These are phyloP conservation scores for Paralichthys olivaceus DNA, from an alignment of 2,113 vertebrate genomes.

Conservation along the genomic window DNA sequence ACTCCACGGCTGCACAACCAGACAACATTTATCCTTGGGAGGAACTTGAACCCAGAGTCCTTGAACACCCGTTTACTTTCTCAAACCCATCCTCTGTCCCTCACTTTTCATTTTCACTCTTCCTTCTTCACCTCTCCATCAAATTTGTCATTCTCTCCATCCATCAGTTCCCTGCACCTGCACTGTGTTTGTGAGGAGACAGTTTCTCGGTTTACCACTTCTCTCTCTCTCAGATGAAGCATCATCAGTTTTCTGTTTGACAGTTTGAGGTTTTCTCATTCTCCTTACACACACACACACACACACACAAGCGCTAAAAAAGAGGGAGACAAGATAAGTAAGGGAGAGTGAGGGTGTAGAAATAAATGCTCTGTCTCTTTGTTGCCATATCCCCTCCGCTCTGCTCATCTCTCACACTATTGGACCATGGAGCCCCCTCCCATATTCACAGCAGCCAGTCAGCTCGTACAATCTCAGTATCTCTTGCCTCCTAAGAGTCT, in stretches of 20 bases:
- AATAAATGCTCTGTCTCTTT: conserved; percentile 53
- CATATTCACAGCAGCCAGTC: conserved; percentile 68
- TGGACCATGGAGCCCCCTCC: conserved; percentile 67
- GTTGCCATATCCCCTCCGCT: conserved; percentile 71
- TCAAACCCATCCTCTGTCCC: background rate
- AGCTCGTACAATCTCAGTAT: conserved; percentile 62
- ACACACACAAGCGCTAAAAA: background rate
- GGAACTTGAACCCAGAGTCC: conserved; percentile 10
- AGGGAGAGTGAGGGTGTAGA: conserved; percentile 25
- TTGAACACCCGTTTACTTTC: background rate
- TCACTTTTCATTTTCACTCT: background rate
- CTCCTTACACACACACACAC: background rate
- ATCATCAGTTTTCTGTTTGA: background rate
- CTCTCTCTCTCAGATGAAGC: background rate
- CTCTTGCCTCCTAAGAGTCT: conserved; percentile 44
- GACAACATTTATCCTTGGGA: background rate
- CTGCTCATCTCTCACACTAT: conserved; percentile 58
- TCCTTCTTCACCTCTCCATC: background rate
- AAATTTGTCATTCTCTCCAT: conserved; percentile 2
- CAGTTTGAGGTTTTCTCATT: background rate
- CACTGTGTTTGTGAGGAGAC: background rate
- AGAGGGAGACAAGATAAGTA: conserved; percentile 27
- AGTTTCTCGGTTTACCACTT: background rate
- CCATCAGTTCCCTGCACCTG: background rate
- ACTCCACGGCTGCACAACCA: background rate